Evolutionary conservation across 2,797 vertebrate genomes (phyloP).

Genomic region (Petrocephalus sullivani): DNA sequence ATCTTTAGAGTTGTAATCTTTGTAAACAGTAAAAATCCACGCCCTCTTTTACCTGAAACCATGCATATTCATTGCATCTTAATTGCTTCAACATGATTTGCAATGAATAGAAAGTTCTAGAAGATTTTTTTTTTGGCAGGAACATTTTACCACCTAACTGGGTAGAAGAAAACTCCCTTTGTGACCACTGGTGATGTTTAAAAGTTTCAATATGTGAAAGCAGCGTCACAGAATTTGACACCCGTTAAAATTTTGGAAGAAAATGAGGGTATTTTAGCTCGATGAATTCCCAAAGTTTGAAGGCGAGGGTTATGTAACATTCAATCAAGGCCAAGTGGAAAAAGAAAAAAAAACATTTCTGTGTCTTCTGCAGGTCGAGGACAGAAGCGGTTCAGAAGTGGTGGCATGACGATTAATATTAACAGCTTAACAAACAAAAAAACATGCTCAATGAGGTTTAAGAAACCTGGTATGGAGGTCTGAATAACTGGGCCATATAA

Average conservation of each 20-base stretch:
- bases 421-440: background rate
- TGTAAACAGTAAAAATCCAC: background rate
- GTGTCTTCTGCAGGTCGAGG: background rate
- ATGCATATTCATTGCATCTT: background rate
- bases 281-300: background rate
- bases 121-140: constrained; percentile 1
- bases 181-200: background rate
- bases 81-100: background rate
- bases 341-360: background rate
- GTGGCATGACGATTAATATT: background rate
- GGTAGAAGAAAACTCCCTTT: background rate
- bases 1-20: background rate
- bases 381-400: background rate
- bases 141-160: background rate
- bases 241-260: constrained; percentile 1
- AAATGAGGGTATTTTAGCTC: background rate
- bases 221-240: background rate
- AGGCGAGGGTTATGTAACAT: background rate
- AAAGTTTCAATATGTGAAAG: constrained; percentile 9
- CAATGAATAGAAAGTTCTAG: background rate
- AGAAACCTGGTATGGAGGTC: background rate
- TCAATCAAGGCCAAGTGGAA: background rate
- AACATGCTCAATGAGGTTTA: background rate
- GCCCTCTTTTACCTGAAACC: too few species aligned
- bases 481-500: background rate